Conservation (phyloP, 2,113 vertebrate species). For the Trachemys scripta region DNA sequence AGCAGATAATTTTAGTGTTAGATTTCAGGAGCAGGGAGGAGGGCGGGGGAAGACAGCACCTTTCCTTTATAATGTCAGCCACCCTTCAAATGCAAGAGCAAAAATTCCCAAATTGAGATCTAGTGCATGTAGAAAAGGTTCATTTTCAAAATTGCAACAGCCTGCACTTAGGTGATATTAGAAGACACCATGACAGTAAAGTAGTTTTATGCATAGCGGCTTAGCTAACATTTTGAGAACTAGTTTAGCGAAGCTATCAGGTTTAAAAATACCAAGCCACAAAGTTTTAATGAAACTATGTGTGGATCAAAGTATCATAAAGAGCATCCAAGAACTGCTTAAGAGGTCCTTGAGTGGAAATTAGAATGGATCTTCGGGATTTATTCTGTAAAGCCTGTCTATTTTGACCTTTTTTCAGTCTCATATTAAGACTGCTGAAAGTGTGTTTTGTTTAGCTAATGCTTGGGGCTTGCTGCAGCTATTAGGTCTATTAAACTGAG, state of each 20-base stretch:
- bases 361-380: slow-evolving; percentile 86
- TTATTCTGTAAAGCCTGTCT: slow-evolving; percentile 83
- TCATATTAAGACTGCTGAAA: slow-evolving; percentile 79
- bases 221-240: slow-evolving; percentile 81
- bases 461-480: slow-evolving; percentile 66
- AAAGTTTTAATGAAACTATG: slow-evolving; percentile 85
- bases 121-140: slow-evolving; percentile 79
- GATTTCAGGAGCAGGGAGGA: slow-evolving; percentile 73
- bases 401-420: slow-evolving; percentile 82
- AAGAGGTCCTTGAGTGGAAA: slow-evolving; percentile 84
- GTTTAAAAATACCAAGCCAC: slow-evolving; percentile 82
- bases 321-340: slow-evolving; percentile 84
- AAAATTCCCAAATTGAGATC: slow-evolving; percentile 78
- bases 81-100: slow-evolving; percentile 68
- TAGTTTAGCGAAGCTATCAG: slow-evolving; percentile 82
- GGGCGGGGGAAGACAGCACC: slow-evolving; percentile 62
- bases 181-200: slow-evolving; percentile 83
- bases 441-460: slow-evolving; percentile 83
- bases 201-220: slow-evolving; percentile 82
- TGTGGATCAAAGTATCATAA: slow-evolving; percentile 82
- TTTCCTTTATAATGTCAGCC: slow-evolving; percentile 69
- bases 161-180: slow-evolving; percentile 81
- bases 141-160: slow-evolving; percentile 76
- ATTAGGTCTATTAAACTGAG: slow-evolving; percentile 66
- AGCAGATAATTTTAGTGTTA: slow-evolving; percentile 79